Percentiles rank a stretch among this genome's conserved stretches.
These are phyloP conservation scores for Exocentrus adspersus DNA, from an alignment of 2,888 invertebrate genomes.

Conservation along the genomic window DNA sequence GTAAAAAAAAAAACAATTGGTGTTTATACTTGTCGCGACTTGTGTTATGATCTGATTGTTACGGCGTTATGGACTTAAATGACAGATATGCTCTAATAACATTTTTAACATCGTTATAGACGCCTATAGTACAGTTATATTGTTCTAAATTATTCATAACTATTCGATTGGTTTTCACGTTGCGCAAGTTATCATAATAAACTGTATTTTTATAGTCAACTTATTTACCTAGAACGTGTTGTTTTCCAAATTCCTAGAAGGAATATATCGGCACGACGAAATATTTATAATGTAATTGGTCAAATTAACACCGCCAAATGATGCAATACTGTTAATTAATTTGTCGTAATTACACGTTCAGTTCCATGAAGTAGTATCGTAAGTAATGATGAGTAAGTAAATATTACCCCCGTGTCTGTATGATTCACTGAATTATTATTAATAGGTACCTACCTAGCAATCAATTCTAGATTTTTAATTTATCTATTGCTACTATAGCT, in stretches of 20 bases:
- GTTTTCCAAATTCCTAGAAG: slow-evolving; percentile 20
- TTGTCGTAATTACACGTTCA: slow-evolving; percentile 41
- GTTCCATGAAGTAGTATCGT: slow-evolving; percentile 39
- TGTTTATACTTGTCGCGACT: slow-evolving; percentile 24
- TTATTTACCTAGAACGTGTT: slow-evolving; percentile 14
- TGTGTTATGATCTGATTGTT: slow-evolving; percentile 33
- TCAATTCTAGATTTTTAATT: neutral
- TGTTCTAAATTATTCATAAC: slow-evolving; percentile 35
- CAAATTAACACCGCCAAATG: slow-evolving; percentile 29
- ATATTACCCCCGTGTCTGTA: slow-evolving; percentile 9
- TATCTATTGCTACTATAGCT: too few species aligned
- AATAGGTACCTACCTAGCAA: neutral
- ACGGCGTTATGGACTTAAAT: slow-evolving; percentile 40
- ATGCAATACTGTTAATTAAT: slow-evolving; percentile 47
- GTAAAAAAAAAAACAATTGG: neutral
- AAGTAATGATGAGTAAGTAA: slow-evolving; percentile 22
- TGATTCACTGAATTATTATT: slow-evolving; percentile 21
- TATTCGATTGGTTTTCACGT: neutral
- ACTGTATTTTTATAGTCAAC: slow-evolving; percentile 4
- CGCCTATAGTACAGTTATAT: slow-evolving; percentile 50
- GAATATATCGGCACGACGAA: slow-evolving; percentile 9
- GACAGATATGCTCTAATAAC: slow-evolving; percentile 55
- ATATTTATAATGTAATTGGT: slow-evolving; percentile 15
- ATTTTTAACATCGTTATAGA: slow-evolving; percentile 42
- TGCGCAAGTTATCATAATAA: slow-evolving; percentile 9